Percentiles rank a stretch among this genome's conserved stretches.
Evolutionary conservation across 2,797 vertebrate genomes (phyloP).

Genomic region (Etheostoma perlongum): DNA sequence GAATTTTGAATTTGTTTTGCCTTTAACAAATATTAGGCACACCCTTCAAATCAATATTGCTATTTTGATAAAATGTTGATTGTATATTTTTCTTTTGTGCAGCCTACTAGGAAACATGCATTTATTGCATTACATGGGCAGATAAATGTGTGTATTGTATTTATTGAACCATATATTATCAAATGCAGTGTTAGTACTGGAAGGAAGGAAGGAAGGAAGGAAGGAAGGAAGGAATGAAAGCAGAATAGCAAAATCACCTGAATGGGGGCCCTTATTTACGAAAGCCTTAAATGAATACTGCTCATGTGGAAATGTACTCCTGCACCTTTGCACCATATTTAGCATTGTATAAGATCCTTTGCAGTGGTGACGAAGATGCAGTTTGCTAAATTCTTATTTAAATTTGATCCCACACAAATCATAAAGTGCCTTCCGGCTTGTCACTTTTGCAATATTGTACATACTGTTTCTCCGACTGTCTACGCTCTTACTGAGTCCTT

Average conservation of each 20-base stretch:
- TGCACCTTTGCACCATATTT: constrained; percentile 54
- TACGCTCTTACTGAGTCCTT: constrained; percentile 18
- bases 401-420: constrained; percentile 64
- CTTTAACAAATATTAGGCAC: too few species aligned
- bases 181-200: constrained; percentile 22
- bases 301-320: constrained; percentile 27
- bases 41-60: too few species aligned
- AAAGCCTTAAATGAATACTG: constrained; percentile 15
- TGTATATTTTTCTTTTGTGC: too few species aligned
- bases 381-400: constrained; percentile 55
- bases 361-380: constrained; percentile 35
- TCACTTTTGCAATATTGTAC: constrained; percentile 73
- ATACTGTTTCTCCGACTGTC: constrained; percentile 44
- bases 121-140: constrained; percentile 6
- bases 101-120: not conserved
- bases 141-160: constrained; percentile 25
- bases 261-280: constrained; percentile 21
- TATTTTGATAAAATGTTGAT: too few species aligned
- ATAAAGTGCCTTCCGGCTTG: constrained; percentile 84
- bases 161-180: constrained; percentile 7
- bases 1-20: too few species aligned
- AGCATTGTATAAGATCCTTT: constrained; percentile 38
- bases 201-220: too few species aligned
- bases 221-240: constrained; percentile 25
- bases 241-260: constrained; percentile 34